Evolutionary conservation across 1,140 invertebrate species (phyloP).

Genomic region (Calosoma granatense): DNA sequence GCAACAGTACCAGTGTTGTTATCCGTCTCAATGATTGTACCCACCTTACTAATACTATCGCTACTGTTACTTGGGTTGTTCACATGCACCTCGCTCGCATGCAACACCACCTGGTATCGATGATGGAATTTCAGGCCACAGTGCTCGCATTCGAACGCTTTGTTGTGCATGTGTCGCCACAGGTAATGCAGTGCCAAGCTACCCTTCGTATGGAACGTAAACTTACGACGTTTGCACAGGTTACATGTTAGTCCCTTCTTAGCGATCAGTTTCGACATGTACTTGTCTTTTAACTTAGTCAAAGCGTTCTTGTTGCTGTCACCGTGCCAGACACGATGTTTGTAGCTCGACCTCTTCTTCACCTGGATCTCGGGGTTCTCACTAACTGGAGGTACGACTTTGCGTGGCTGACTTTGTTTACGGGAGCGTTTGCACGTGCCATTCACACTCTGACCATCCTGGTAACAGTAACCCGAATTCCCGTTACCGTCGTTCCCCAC

Average conservation of each 20-base stretch:
- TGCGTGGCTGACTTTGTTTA: conserved; percentile 40
- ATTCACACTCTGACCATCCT: conserved; percentile 22
- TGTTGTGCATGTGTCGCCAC: conserved; percentile 28
- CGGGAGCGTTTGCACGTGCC: conserved; percentile 33
- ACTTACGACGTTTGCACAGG: conserved; percentile 26
- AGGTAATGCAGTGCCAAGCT: conserved; percentile 28
- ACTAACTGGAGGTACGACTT: conserved; percentile 31
- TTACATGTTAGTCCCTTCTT: conserved; percentile 26
- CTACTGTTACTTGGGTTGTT: conserved; percentile 18
- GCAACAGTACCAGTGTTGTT: too few relatives aligned
- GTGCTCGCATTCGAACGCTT: conserved; percentile 33
- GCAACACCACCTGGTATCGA: conserved; percentile 36
- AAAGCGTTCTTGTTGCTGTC: conserved; percentile 14
- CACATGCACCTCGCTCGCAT: conserved; percentile 32
- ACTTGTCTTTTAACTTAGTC: conserved; percentile 23
- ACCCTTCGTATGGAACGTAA: conserved; percentile 27
- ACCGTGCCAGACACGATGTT: conserved; percentile 23
- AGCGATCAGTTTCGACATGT: conserved; percentile 27
- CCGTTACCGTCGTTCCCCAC: conserved; percentile 28
- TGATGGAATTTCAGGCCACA: conserved; percentile 33
- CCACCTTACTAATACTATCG: too few relatives aligned
- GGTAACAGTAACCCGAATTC: conserved; percentile 18
- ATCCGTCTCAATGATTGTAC: too few relatives aligned
- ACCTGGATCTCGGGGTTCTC: conserved; percentile 26
- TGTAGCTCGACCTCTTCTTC: conserved; percentile 23